phyloP scores from a whole-genome alignment of 2,113 vertebrate genomes.

The Myodes glareolus region DNA sequence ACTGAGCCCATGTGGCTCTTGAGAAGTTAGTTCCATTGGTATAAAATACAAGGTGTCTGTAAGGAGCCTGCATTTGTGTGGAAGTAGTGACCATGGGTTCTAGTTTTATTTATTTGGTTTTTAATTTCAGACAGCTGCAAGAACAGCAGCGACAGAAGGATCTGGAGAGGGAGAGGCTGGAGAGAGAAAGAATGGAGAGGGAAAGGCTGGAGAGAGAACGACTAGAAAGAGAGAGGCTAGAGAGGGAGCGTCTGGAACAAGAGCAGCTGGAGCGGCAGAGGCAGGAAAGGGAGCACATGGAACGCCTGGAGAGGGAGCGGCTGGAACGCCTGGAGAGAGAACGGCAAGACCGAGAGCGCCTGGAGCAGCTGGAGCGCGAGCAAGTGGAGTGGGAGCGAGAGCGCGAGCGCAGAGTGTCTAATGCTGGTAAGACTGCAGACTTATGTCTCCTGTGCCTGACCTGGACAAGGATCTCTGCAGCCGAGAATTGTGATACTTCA shows the following conservation, averaged over 20 bases:
- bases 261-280: slow-evolving; percentile 86
- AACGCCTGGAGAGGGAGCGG: slow-evolving; percentile 87
- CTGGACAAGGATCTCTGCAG: background rate
- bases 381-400: slow-evolving; percentile 91
- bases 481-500: fast-evolving
- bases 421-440: slow-evolving; percentile 88
- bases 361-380: slow-evolving; percentile 85
- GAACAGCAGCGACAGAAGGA: slow-evolving; percentile 97
- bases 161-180: slow-evolving; percentile 89
- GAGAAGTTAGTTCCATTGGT: background rate
- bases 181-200: slow-evolving; percentile 86
- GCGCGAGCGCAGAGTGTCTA: slow-evolving; percentile 92
- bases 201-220: slow-evolving; percentile 88
- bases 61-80: background rate
- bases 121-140: slow-evolving; percentile 92
- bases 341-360: slow-evolving; percentile 86
- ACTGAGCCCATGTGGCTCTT: background rate
- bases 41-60: background rate
- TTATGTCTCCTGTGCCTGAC: background rate
- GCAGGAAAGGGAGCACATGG: slow-evolving; percentile 86
- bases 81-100: background rate
- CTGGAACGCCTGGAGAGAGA: slow-evolving; percentile 78
- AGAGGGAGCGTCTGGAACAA: slow-evolving; percentile 85
- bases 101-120: background rate
- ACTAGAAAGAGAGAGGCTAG: slow-evolving; percentile 88